Evolutionary conservation across 2,113 vertebrate species (phyloP).

Genomic region (Ranitomeya imitator): DNA sequence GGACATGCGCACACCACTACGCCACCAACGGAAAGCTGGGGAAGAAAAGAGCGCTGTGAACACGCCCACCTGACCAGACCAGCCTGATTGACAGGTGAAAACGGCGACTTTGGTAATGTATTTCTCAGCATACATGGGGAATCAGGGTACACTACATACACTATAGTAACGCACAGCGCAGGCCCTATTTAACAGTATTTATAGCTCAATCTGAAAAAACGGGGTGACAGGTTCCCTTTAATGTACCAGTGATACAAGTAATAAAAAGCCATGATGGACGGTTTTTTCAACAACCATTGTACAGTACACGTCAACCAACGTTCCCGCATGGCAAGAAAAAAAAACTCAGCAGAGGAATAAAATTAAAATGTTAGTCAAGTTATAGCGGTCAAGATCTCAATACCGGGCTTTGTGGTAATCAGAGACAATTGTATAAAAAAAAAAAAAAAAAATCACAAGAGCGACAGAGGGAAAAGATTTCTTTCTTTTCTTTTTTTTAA

Average conservation of each 20-base stretch:
- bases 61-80: no score
- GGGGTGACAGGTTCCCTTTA: no score
- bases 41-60: no score
- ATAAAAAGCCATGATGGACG: constrained; percentile 43
- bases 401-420: background rate
- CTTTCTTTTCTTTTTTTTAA: background rate
- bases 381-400: constrained; percentile 35
- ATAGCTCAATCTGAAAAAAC: no score
- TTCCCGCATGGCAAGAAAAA: background rate
- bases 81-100: no score
- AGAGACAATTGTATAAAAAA: constrained; percentile 13
- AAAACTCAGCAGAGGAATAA: constrained; percentile 23
- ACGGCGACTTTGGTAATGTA: no score
- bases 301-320: constrained; percentile 12
- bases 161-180: no score
- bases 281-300: constrained; percentile 4
- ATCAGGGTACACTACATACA: no score
- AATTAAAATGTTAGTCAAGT: constrained; percentile 37
- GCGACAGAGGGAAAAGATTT: constrained; percentile 3
- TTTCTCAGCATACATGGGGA: no score
- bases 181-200: no score
- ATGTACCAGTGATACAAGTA: constrained; percentile 27
- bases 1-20: no score
- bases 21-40: no score
- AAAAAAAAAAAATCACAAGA: constrained; percentile 26